phyloP scores from a whole-genome alignment of 2,888 invertebrate species.

The Lochmaea crataegi region DNA sequence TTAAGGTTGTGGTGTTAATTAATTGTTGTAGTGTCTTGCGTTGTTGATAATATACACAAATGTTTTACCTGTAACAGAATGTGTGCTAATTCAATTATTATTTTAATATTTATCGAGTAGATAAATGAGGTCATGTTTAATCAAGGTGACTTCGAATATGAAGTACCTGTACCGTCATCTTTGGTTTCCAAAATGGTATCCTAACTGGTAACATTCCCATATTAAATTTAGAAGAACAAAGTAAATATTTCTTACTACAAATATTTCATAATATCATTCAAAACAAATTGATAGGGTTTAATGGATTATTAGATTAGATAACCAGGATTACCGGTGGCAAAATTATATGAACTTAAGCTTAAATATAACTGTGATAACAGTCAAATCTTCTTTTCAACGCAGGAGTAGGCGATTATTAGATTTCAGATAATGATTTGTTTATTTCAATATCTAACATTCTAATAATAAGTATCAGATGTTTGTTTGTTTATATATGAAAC shows the following conservation, averaged over 20 bases:
- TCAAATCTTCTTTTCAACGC: conserved; percentile 54
- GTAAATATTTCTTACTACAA: conserved; percentile 35
- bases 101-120: too few species aligned
- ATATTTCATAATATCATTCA: conserved; percentile 51
- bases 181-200: neutral
- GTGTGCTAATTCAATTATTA: too few species aligned
- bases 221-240: conserved; percentile 32
- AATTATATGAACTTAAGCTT: conserved; percentile 57
- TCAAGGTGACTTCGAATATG: neutral
- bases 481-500: conserved; percentile 14
- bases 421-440: conserved; percentile 54
- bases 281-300: conserved; percentile 51
- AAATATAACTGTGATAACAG: conserved; percentile 53
- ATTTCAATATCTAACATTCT: conserved; percentile 26
- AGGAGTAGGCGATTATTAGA: conserved; percentile 49
- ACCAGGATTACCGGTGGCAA: conserved; percentile 57
- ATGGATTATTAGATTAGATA: conserved; percentile 59
- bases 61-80: too few species aligned
- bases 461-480: conserved; percentile 11
- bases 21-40: too few species aligned
- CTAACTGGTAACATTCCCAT: conserved; percentile 6
- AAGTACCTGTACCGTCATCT: neutral
- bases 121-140: too few species aligned
- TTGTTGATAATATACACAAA: too few species aligned
- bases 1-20: too few species aligned